phyloP scores from a whole-genome alignment of 2,797 vertebrate genomes.

The Sebastes trivittatus region DNA sequence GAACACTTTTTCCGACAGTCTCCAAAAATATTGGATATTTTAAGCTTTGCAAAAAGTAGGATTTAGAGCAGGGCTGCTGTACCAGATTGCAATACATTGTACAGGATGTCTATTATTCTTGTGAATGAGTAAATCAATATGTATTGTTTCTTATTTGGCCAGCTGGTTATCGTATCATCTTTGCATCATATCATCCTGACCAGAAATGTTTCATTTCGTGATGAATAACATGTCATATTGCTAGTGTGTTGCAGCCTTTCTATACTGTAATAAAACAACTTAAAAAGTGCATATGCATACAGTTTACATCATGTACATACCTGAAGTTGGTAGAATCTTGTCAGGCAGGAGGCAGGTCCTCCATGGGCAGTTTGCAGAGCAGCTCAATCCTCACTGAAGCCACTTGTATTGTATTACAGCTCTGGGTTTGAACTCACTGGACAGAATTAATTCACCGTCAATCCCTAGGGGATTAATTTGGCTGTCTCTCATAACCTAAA shows the following conservation, averaged over 20 bases:
- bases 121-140: background rate
- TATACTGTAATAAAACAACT: background rate
- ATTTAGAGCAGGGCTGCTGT: background rate
- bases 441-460: background rate
- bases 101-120: background rate
- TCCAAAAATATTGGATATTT: background rate
- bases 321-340: background rate
- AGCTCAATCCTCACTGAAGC: background rate
- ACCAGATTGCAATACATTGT: background rate
- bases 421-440: background rate
- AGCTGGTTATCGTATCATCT: background rate
- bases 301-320: background rate
- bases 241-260: background rate
- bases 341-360: background rate
- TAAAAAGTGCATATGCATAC: background rate
- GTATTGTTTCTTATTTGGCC: background rate
- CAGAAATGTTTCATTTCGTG: fast-evolving
- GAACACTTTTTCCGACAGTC: background rate
- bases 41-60: background rate
- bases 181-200: background rate
- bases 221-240: background rate
- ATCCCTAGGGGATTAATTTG: background rate
- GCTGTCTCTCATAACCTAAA: background rate
- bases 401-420: background rate
- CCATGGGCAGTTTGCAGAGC: background rate